Evolutionary conservation across 2,113 vertebrate species (phyloP).

Genomic region (Cryptotis parvus): DNA sequence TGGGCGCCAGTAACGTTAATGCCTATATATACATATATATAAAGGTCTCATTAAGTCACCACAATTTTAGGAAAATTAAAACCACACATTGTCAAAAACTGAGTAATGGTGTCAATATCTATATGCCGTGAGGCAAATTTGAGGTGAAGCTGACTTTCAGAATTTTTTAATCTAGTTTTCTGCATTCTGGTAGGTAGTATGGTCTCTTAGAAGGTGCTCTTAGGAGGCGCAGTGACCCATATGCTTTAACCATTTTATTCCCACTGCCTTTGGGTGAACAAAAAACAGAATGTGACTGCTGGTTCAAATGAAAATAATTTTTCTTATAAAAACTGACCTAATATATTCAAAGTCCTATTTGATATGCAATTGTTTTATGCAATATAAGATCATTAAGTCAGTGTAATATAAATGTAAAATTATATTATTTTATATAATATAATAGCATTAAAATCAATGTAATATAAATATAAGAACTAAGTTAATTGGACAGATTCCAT

Average conservation of each 20-base stretch:
- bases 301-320: neutral
- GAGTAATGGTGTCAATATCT: neutral
- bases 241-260: neutral
- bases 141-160: constrained; percentile 12
- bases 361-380: constrained; percentile 27
- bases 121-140: neutral
- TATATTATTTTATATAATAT: constrained; percentile 32
- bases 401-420: neutral
- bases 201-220: neutral
- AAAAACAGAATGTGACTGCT: constrained; percentile 24
- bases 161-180: neutral
- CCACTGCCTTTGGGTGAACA: neutral
- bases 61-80: constrained; percentile 32
- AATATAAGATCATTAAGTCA: constrained; percentile 28
- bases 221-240: neutral
- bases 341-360: neutral
- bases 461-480: neutral
- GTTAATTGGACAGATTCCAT: constrained; percentile 40
- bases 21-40: neutral
- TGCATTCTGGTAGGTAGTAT: neutral
- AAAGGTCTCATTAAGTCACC: neutral
- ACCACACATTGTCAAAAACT: constrained; percentile 17
- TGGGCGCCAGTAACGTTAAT: too few relatives aligned
- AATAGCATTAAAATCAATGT: neutral
- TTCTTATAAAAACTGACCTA: neutral